Evolutionary conservation across 2,888 invertebrate genomes (phyloP).

Genomic region (Agrochola macilenta): DNA sequence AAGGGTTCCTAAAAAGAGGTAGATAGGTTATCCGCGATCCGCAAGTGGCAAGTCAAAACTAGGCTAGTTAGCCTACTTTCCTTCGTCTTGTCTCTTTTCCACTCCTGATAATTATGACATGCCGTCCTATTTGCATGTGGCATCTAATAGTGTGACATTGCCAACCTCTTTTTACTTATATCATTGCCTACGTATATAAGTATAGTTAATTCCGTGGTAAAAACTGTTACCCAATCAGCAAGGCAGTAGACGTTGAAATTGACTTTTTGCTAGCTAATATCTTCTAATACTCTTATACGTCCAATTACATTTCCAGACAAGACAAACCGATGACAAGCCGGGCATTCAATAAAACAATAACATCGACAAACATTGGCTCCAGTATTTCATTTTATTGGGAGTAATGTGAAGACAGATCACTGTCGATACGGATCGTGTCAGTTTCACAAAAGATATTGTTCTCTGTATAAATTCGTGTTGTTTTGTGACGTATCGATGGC

Average conservation of each 20-base stretch:
- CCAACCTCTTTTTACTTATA: neutral
- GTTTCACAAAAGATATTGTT: slow-evolving; percentile 52
- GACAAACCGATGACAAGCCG: slow-evolving; percentile 14
- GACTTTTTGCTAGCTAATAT: neutral
- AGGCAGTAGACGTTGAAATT: neutral
- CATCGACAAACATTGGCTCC: slow-evolving; percentile 11
- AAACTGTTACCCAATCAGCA: neutral
- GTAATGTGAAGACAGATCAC: slow-evolving; percentile 53
- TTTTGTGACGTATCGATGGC: slow-evolving; percentile 36
- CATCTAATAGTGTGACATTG: neutral
- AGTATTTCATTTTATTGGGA: slow-evolving; percentile 61
- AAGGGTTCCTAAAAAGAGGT: too few species aligned
- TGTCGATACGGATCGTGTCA: slow-evolving; percentile 57
- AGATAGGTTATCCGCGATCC: too few species aligned
- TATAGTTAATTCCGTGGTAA: neutral
- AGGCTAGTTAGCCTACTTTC: too few species aligned
- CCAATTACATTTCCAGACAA: slow-evolving; percentile 22
- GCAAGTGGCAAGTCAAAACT: too few species aligned
- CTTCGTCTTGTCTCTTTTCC: too few species aligned
- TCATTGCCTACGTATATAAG: too few species aligned
- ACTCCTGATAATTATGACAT: neutral
- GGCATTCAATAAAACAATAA: slow-evolving; percentile 45
- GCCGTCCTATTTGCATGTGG: neutral
- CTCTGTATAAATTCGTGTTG: slow-evolving; percentile 33
- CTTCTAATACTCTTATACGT: neutral